Conservation (phyloP, 2,113 vertebrate genomes). For the Psilopogon haemacephalus region DNA sequence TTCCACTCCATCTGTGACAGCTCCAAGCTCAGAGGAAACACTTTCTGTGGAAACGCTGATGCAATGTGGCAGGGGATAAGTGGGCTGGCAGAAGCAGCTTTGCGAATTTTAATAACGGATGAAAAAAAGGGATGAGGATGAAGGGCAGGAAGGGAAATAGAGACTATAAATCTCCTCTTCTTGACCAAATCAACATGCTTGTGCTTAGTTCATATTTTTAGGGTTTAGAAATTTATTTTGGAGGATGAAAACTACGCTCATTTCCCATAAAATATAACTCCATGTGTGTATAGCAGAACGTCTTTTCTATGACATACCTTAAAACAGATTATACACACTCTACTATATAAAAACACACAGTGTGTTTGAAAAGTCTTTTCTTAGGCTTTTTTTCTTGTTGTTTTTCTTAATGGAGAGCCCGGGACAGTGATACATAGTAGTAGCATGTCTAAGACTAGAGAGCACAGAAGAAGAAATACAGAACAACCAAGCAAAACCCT, state of each 20-base stretch:
- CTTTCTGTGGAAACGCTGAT: conserved; percentile 1
- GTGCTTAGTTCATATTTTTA: background rate
- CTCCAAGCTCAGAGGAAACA: conserved; percentile 21
- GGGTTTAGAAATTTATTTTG: background rate
- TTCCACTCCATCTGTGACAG: conserved; percentile 19
- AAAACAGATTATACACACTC: background rate
- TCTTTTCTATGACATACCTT: background rate
- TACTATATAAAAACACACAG: background rate
- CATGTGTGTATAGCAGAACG: background rate
- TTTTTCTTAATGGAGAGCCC: background rate
- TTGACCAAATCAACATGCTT: background rate
- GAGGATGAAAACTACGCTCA: background rate
- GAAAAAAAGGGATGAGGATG: background rate
- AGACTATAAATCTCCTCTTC: background rate
- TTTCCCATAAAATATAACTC: background rate
- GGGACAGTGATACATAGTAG: background rate
- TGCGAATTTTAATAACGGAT: background rate
- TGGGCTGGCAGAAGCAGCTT: conserved; percentile 3
- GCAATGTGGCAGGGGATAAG: conserved; percentile 22
- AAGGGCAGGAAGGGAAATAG: background rate
- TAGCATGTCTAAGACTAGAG: background rate
- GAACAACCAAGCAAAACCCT: background rate
- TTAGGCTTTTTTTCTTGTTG: background rate
- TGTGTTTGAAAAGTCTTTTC: background rate
- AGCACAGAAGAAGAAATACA: background rate